Conservation (phyloP, 1,140 invertebrate genomes). For the Ganaspis sp. region DNA sequence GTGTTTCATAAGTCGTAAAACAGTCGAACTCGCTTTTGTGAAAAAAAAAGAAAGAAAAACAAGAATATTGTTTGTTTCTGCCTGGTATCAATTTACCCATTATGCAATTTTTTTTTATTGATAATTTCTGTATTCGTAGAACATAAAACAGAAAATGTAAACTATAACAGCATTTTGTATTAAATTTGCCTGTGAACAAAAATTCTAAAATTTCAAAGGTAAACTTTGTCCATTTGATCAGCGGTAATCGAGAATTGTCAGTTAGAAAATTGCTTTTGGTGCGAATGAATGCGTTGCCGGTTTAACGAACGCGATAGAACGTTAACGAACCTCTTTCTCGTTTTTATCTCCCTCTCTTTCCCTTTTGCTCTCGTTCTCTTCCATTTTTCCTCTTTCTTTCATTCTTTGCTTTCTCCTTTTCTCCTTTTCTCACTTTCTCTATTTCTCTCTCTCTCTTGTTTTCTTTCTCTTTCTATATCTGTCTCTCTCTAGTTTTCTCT, state of each 20-base stretch:
- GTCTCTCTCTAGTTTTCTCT: too few relatives aligned
- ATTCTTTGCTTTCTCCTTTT: too few relatives aligned
- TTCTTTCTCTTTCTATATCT: too few relatives aligned
- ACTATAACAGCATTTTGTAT: not conserved
- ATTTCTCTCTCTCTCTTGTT: too few relatives aligned
- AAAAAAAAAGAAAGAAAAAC: too few relatives aligned
- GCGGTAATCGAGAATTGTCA: constrained; percentile 8
- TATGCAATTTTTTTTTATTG: too few relatives aligned
- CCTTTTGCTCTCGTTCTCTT: not conserved
- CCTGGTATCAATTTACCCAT: too few relatives aligned
- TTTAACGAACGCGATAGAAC: not conserved
- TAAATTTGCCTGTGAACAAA: not conserved
- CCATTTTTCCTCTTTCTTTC: too few relatives aligned
- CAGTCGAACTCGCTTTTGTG: too few relatives aligned
- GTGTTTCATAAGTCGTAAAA: too few relatives aligned
- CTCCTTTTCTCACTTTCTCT: too few relatives aligned
- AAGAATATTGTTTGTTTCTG: too few relatives aligned
- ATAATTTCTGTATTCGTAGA: not conserved
- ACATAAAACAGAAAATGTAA: not conserved
- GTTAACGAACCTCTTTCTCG: not conserved
- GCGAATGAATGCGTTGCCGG: not conserved
- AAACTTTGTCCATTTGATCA: constrained; percentile 15
- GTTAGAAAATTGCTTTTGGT: constrained; percentile 13
- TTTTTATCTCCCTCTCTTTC: not conserved
- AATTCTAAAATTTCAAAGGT: not conserved